phyloP scores from a whole-genome alignment of 2,113 vertebrate genomes.

The Falco punctatus region DNA sequence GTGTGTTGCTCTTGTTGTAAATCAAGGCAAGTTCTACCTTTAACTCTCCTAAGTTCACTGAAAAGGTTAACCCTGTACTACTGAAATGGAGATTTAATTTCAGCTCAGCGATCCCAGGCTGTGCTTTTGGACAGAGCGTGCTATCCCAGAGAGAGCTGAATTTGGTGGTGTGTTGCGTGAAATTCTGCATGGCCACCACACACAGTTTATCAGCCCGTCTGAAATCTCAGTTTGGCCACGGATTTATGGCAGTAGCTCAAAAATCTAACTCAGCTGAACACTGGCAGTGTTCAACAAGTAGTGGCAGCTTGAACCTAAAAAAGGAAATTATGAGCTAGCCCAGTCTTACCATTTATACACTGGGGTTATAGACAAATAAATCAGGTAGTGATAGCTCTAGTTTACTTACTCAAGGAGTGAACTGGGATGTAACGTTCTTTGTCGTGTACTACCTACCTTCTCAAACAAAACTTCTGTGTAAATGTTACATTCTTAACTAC shows the following conservation, averaged over 20 bases:
- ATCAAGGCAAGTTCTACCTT: not conserved
- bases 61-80: not conserved
- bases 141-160: not conserved
- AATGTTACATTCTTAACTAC: not conserved
- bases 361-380: not conserved
- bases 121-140: not conserved
- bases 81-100: not conserved
- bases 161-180: not conserved
- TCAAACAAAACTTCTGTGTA: constrained; percentile 12
- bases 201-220: not conserved
- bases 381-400: not conserved
- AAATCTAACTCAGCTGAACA: not conserved
- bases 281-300: not conserved
- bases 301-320: not conserved
- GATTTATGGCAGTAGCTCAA: not conserved
- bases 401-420: not conserved
- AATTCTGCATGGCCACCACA: not conserved
- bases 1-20: not conserved
- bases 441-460: not conserved
- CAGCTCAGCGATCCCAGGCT: not conserved
- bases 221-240: not conserved
- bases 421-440: not conserved
- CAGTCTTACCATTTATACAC: not conserved
- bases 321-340: not conserved
- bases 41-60: not conserved